Base-by-base conservation (phyloP, 2,888 invertebrate genomes). In the Nymphalis c-album region DNA sequence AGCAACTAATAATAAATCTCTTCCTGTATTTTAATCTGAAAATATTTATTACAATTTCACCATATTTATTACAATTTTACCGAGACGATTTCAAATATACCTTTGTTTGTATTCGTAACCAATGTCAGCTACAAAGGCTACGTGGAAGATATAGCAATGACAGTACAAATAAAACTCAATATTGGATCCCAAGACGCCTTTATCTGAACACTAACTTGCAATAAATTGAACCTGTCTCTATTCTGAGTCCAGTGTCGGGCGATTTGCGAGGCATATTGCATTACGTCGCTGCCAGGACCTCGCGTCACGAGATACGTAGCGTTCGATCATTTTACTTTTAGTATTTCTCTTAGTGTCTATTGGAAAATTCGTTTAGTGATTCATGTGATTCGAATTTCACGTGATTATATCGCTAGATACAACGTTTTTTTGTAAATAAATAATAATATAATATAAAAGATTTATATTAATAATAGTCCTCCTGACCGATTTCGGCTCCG, bases 191-290 rank as follows among this genome's bases (percentile, higher is more conserved):
- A 45, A 48, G 40, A 48, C 40, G 57, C 57, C 57, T 57, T 57
- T 57, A 57, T 57, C 57, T 57, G 57, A 63, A 62, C 62, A 51
- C 67, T 63, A 63, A 60, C 31, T 58, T 51, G 58, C 64, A 68
- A 65, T 68, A 68, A 70, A 70, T 70, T 68, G 68, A 53, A 67
- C 31, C 70, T 68, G 68, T 68, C 59, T 61, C 61, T 63, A 40
- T 60, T 48, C 66, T 46, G 53, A 66, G 65, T 57, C 70, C 50
- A 63, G 63, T 60, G 57, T 51, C 47, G 40, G 40, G 13, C 58
- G 67, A 69, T 69, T 67, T 63, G 60, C 60, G 57, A 64, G 66
- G 67, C 64, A 65, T 65, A 69, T 71, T 69, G 69, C 67, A 61
- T 71, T 67, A 71, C 55, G 66, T 63, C 60, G 60, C 59, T 63